Evolutionary conservation across 2,888 invertebrate species (phyloP).

Genomic region (Rhamphomyia laevipes): DNA sequence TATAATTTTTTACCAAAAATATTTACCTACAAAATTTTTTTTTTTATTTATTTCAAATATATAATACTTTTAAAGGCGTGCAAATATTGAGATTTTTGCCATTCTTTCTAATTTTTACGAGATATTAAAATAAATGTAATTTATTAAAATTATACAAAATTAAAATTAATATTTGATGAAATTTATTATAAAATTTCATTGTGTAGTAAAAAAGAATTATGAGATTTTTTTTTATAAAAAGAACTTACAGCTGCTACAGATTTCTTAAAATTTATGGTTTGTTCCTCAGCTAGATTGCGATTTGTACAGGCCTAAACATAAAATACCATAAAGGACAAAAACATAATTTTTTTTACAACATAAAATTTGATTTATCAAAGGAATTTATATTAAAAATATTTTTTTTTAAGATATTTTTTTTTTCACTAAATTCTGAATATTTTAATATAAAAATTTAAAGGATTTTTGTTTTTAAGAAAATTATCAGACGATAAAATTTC

Average conservation of each 20-base stretch:
- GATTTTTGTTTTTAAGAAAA: not conserved
- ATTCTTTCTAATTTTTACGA: no score
- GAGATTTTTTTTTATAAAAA: no score
- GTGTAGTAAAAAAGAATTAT: no score
- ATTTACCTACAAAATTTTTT: no score
- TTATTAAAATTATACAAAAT: not conserved
- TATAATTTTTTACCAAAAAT: no score
- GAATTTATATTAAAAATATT: not conserved
- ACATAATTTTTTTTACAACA: not conserved
- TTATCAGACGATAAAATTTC: conserved; percentile 27
- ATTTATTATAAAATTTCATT: no score
- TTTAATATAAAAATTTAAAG: no score
- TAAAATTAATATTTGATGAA: no score
- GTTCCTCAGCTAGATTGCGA: conserved; percentile 60
- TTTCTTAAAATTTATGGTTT: conserved; percentile 60
- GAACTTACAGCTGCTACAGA: conserved; percentile 61
- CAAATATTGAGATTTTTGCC: no score
- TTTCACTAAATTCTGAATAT: not conserved
- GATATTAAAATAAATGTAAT: not conserved
- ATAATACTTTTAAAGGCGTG: no score
- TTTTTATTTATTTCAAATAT: no score
- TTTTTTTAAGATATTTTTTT: not conserved
- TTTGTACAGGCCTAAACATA: conserved; percentile 51
- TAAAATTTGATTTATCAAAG: not conserved
- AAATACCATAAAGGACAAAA: not conserved